Base-by-base conservation (phyloP, 1,140 invertebrate genomes). In the Holcopasites calliopsidis region DNA sequence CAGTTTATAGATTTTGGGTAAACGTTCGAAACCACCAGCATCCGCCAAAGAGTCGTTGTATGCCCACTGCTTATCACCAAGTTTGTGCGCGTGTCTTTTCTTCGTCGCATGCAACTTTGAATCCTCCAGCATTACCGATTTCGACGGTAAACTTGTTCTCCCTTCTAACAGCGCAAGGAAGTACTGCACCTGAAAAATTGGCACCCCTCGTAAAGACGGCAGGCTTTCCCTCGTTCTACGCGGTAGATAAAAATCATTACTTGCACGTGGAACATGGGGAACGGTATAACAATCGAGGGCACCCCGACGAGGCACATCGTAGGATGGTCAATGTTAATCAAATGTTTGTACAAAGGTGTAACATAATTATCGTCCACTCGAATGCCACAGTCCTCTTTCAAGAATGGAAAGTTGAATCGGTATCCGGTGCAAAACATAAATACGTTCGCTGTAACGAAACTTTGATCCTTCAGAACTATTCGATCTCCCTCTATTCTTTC, bases 271-370 rank as follows among this genome's bases (percentile, higher is more conserved):
- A 95, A 96, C 82, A 95, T 89, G 21, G 94, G 93, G 86, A 96
- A 96, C 0, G 95, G 94, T 58, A 94, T 89, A 1, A 95, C 92
- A 47, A 86, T 86, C 68, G 92, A 92, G 0, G 94, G 93, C 18
- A 97, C 89, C 18, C 96, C 96, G 42, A 97, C 91, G 68, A 97
- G 94, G 58, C 92, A 93, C 93, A 97, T 94, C 10, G 92, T 93
- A 0, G 95, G 95, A 84, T 94, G 93, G 61, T 94, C 88, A 0
- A 95, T 93, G 86, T 96, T 95, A 7, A 97, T 93, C 2, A 96
- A 87, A 76, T 97, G 95, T 80, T 95, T 94, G 87, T 96, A 96
- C 4, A 97, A 91, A 0, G 95, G 95, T 31, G 92, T 91, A 3
- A 97, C 92, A 72, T 93, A 93, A 82, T 95, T 93, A 26, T 94